These are phyloP conservation scores for Campylorhamphus procurvoides DNA, from an alignment of 2,113 vertebrate genomes.

Conservation along the genomic window DNA sequence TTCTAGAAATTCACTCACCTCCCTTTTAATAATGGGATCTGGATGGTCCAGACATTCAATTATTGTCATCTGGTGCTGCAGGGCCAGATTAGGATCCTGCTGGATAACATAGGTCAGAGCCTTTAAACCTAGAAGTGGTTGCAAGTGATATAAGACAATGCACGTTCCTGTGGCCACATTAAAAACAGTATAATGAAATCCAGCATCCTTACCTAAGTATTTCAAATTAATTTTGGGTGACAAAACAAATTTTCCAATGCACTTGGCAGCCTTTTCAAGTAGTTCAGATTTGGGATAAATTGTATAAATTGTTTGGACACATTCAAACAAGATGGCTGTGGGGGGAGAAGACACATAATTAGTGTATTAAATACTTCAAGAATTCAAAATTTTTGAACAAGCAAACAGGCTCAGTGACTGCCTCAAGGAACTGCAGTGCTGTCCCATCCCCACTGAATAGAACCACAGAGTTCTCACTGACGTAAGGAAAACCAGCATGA, in stretches of 20 bases:
- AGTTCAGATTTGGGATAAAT: constrained; percentile 91
- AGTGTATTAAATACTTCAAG: background rate
- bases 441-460: background rate
- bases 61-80: constrained; percentile 98
- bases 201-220: constrained; percentile 88
- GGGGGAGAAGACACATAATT: background rate
- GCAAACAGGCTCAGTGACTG: background rate
- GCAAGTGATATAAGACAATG: background rate
- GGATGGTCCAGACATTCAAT: constrained; percentile 96
- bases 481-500: background rate
- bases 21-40: constrained; percentile 94
- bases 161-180: background rate
- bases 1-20: constrained; percentile 78
- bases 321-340: constrained; percentile 94
- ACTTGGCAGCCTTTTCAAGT: constrained; percentile 94
- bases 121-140: constrained; percentile 84
- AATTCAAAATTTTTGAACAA: background rate
- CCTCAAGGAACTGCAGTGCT: background rate
- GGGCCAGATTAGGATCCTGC: constrained; percentile 91
- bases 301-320: constrained; percentile 93
- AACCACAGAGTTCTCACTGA: background rate
- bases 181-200: background rate
- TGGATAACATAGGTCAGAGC: constrained; percentile 94
- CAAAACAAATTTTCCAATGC: constrained; percentile 96
- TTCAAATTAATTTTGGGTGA: constrained; percentile 97